phyloP scores from a whole-genome alignment of 2,113 vertebrate species.

The Halcyon malimbica region DNA sequence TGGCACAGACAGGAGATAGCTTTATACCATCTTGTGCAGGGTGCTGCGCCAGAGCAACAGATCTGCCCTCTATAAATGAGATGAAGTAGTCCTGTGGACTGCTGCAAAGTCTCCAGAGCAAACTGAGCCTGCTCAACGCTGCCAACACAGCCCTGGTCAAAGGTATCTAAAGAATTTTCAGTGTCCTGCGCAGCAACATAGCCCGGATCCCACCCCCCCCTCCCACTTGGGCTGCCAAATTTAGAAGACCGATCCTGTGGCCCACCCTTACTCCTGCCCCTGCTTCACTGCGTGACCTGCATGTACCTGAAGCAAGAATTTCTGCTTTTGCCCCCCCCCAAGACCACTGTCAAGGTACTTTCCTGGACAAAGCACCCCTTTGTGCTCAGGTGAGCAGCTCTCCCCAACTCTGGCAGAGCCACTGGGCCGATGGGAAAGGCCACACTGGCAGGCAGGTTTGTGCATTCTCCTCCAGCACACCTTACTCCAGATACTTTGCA shows the following conservation, averaged over 20 bases:
- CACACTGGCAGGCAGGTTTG: fast-evolving
- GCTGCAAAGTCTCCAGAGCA: neutral
- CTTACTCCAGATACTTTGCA: neutral
- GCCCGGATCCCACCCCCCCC: fast-evolving
- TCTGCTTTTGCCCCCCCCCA: neutral
- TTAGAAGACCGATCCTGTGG: neutral
- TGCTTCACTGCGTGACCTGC: neutral
- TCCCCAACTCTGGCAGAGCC: neutral
- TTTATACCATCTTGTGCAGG: neutral
- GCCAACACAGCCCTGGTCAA: neutral
- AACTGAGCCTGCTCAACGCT: neutral
- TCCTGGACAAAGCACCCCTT: neutral
- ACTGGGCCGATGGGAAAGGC: neutral
- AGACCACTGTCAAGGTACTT: neutral
- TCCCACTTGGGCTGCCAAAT: neutral
- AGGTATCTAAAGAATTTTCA: neutral
- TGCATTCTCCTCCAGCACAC: neutral
- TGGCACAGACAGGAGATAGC: no score
- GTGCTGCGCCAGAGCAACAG: neutral
- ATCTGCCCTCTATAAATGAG: neutral
- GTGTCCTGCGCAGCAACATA: neutral
- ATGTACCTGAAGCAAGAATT: neutral
- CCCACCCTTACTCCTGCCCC: neutral
- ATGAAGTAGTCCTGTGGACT: neutral
- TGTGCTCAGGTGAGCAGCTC: neutral